phyloP scores from a whole-genome alignment of 2,797 vertebrate genomes.

The Danio choprae region DNA sequence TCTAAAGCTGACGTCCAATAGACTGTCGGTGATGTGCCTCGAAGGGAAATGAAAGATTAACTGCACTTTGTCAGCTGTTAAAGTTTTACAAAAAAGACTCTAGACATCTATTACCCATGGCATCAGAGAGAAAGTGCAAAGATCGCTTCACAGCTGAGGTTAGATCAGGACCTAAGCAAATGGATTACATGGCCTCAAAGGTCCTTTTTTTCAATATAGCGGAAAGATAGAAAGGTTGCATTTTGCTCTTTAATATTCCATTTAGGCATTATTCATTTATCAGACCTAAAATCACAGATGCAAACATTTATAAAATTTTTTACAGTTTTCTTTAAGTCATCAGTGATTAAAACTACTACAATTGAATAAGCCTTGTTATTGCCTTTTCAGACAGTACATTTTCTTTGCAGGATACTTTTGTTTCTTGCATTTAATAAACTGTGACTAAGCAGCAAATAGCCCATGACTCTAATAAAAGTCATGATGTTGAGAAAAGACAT shows the following conservation, averaged over 20 bases:
- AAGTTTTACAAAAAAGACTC: slow-evolving; percentile 69
- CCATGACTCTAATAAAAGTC: slow-evolving; percentile 36
- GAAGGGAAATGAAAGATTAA: slow-evolving; percentile 74
- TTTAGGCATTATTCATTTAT: neutral
- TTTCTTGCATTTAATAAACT: slow-evolving; percentile 24
- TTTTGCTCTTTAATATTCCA: neutral
- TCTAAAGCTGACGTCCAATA: slow-evolving; percentile 64
- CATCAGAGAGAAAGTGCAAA: slow-evolving; percentile 31
- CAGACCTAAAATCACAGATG: neutral
- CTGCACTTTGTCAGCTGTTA: slow-evolving; percentile 74
- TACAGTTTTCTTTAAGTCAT: neutral
- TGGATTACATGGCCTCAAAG: slow-evolving; percentile 1
- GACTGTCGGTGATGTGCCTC: slow-evolving; percentile 64
- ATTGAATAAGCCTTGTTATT: slow-evolving; percentile 13
- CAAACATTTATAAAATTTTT: neutral
- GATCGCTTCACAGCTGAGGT: slow-evolving; percentile 17
- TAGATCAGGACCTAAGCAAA: slow-evolving; percentile 35
- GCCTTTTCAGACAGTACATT: neutral
- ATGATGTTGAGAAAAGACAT: slow-evolving; percentile 23
- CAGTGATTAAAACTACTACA: neutral
- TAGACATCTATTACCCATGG: slow-evolving; percentile 54
- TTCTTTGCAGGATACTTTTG: neutral
- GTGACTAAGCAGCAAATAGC: slow-evolving; percentile 18
- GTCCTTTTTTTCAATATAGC: neutral
- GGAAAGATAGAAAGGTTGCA: neutral